Percentiles rank a stretch among this genome's conserved stretches.
phyloP scores from a whole-genome alignment of 2,888 invertebrate species.

The Bibio marci region DNA sequence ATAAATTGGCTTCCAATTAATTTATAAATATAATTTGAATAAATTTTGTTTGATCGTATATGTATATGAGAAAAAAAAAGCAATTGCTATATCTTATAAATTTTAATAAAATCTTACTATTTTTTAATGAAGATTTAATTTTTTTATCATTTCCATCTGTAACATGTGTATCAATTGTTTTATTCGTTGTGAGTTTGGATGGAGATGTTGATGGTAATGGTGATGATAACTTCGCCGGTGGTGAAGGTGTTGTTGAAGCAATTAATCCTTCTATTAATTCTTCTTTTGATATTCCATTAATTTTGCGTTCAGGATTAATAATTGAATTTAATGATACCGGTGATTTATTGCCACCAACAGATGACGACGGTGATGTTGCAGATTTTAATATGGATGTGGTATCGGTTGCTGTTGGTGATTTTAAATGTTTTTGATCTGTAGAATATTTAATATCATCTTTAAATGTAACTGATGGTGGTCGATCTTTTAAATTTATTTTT shows the following conservation, averaged over 20 bases:
- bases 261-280: not conserved
- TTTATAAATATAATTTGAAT: too few relatives aligned
- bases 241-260: not conserved
- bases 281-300: too few relatives aligned
- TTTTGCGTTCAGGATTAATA: too few relatives aligned
- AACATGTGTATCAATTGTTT: too few relatives aligned
- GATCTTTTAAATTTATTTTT: not conserved
- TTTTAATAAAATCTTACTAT: slow-evolving; percentile 9
- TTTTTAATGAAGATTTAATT: slow-evolving; percentile 9
- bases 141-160: not conserved
- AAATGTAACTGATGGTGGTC: not conserved
- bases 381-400: not conserved
- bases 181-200: too few relatives aligned
- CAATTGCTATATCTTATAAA: slow-evolving; percentile 5
- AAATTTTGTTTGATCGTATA: slow-evolving; percentile 4
- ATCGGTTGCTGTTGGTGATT: not conserved
- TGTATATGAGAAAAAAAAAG: slow-evolving; percentile 5
- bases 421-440: not conserved
- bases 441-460: not conserved
- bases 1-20: too few relatives aligned
- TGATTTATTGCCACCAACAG: not conserved
- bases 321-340: too few relatives aligned
- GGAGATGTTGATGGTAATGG: not conserved
- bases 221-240: not conserved
- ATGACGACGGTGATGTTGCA: not conserved